phyloP scores from a whole-genome alignment of 2,888 invertebrate genomes.

The Pseudanteris insignis region DNA sequence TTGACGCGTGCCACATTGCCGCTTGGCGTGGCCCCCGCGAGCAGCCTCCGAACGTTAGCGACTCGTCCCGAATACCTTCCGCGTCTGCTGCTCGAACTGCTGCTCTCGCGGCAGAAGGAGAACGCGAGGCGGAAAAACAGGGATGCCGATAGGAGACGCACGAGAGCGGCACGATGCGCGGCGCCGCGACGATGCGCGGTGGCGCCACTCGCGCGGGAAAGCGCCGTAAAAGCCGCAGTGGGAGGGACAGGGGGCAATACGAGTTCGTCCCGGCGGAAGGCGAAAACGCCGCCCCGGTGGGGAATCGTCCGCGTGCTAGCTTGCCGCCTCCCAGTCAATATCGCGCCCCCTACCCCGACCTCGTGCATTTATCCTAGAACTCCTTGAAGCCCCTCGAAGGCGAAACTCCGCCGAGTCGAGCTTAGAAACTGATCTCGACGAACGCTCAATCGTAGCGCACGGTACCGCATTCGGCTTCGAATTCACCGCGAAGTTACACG shows the following conservation, averaged over 20 bases:
- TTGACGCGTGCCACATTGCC: conserved; percentile 3
- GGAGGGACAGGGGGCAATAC: conserved; percentile 14
- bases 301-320: conserved; percentile 41
- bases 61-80: conserved; percentile 17
- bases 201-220: conserved; percentile 42
- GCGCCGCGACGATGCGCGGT: conserved; percentile 38
- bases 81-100: conserved; percentile 1
- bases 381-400: conserved; percentile 27
- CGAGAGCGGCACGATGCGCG: conserved; percentile 28
- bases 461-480: no score
- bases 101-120: conserved; percentile 12
- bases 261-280: conserved; percentile 29
- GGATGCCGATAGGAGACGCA: conserved; percentile 23
- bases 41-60: conserved; percentile 1
- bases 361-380: conserved; percentile 18
- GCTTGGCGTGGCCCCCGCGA: neutral
- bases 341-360: conserved; percentile 18
- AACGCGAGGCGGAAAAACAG: neutral
- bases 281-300: conserved; percentile 36
- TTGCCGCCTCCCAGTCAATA: conserved; percentile 42
- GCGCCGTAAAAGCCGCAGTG: conserved; percentile 35
- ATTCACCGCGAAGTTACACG: no score
- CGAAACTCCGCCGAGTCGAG: conserved; percentile 13
- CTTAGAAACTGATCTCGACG: conserved; percentile 19
- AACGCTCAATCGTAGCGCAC: no score